Conservation (phyloP, 1,140 invertebrate species). For the Plutomurus gul region DNA sequence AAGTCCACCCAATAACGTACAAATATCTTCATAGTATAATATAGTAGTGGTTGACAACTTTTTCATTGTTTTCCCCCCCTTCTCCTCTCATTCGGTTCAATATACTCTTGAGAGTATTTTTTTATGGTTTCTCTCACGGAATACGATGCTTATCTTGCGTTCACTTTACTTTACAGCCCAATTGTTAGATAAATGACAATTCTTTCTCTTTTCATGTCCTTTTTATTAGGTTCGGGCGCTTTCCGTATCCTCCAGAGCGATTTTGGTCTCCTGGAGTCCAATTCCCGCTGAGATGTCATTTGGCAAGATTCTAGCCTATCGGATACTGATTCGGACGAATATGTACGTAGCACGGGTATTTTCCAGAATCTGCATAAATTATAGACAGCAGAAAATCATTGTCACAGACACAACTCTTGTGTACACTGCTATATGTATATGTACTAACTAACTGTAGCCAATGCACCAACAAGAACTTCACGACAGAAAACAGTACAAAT, state of each 20-base stretch:
- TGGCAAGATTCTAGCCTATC: slow-evolving; percentile 43
- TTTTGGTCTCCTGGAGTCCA: slow-evolving; percentile 43
- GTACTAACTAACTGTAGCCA: no score
- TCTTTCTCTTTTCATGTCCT: not conserved
- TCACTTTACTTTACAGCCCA: slow-evolving; percentile 1
- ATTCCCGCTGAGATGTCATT: slow-evolving; percentile 43
- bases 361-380: not conserved
- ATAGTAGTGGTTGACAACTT: not conserved
- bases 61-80: slow-evolving; percentile 4
- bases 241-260: slow-evolving; percentile 15
- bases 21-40: not conserved
- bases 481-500: not conserved
- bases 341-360: not conserved
- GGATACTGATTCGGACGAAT: slow-evolving; percentile 32
- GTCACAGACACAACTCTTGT: no score
- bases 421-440: no score
- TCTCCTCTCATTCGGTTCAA: not conserved
- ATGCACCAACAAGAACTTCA: no score
- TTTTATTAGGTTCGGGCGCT: slow-evolving; percentile 33
- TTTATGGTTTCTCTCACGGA: not conserved
- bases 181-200: slow-evolving; percentile 29
- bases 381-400: no score
- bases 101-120: not conserved
- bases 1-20: slow-evolving; percentile 37
- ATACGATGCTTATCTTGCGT: not conserved